phyloP scores from a whole-genome alignment of 2,113 vertebrate genomes.

The Mesitornis unicolor region DNA sequence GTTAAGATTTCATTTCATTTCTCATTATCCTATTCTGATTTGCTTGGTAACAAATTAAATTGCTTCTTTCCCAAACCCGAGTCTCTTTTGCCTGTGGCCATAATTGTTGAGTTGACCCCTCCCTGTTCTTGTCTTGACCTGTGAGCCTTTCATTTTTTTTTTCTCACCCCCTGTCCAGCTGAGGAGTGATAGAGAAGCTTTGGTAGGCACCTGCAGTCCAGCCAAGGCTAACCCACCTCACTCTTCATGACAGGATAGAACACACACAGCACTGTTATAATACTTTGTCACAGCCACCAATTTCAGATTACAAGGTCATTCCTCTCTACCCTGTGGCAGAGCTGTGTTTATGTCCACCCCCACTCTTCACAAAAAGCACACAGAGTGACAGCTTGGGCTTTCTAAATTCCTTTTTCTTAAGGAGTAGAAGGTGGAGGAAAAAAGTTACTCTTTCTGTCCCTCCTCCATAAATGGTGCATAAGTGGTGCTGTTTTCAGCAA shows the following conservation, averaged over 20 bases:
- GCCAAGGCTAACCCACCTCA: background rate
- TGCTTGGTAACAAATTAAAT: background rate
- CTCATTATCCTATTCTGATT: background rate
- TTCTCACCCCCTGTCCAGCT: background rate
- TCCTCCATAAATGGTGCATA: background rate
- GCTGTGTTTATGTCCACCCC: slow-evolving; percentile 3
- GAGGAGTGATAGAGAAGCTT: background rate
- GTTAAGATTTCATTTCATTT: background rate
- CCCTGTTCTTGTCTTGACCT: background rate
- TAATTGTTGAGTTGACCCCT: background rate
- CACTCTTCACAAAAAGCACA: background rate
- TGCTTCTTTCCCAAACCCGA: too few relatives aligned
- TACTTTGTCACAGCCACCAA: slow-evolving; percentile 1
- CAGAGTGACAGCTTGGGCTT: slow-evolving; percentile 7
- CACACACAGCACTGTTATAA: slow-evolving; percentile 18
- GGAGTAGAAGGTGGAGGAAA: background rate
- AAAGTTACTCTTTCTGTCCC: background rate
- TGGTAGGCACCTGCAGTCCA: background rate
- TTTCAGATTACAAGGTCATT: background rate
- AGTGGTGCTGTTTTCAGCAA: background rate
- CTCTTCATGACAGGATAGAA: background rate
- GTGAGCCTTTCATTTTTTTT: rapidly evolving
- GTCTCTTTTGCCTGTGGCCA: background rate
- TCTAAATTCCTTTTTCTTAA: background rate
- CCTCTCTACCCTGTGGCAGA: background rate